Evolutionary conservation across 2,113 vertebrate genomes (phyloP), one percentile per base, ranked within the genome.

Genomic region (Saccopteryx bilineata): DNA sequence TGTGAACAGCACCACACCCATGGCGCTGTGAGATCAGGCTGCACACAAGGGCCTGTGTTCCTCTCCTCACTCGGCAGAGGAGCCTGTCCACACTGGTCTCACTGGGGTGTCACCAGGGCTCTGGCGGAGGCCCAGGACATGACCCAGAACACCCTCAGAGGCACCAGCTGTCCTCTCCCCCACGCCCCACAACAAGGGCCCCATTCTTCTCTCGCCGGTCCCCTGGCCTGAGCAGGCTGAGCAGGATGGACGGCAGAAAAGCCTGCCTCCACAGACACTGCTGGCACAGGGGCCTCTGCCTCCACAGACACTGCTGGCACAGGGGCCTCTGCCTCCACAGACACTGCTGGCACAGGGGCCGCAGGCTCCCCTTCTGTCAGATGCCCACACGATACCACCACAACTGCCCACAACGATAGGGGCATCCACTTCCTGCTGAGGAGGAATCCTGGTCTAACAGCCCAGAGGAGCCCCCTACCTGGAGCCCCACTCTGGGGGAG

Each of bases 391-490:
- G 4, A 9, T 39, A 19, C 63, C 1, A 3, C 1, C 9, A 10
- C 46, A 21, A 39, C 15, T 0, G 33, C 18, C 50, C 79, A 56
- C 7, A 5, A 52, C 0, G 0, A 5, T 2, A 14, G 24, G 50
- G 28, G 71, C 28, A 5, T 1, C 33, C 17, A 2, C 72, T 81
- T 31, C 56, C 83, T 86, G 61, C 26, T 19, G 21, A 71, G 65
- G 52, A 50, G 24, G 46, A 81, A 15, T 68, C 46, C 60, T 63
- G 18, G 24, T 46, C 61, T 10, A 2, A 21, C 3, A 11, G 82
- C 58, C 79, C 80, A 72, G 58, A 84, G 21, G 1, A 52, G 60
- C 11, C 74, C 90, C 98, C 96, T 98, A 99, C 99, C 98, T 89
- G 97, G 80, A 60, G 93, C 95, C 66, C 96, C 71, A 61, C 97